Conservation (phyloP, 2,888 invertebrate genomes). For the Philereme vetulata region DNA sequence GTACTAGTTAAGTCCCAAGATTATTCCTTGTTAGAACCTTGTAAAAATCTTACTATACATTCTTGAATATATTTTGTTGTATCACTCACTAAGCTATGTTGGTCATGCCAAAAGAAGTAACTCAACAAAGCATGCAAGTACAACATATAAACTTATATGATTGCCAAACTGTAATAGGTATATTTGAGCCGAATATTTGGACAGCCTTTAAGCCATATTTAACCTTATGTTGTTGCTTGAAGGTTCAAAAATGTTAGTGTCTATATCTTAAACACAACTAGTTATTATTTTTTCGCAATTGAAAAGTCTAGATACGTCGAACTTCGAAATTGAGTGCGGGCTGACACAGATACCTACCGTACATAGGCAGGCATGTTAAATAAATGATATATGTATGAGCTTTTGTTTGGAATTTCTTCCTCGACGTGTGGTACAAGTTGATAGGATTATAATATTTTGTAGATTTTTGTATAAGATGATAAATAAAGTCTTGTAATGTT, state of each 20-base stretch:
- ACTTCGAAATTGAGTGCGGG: constrained; percentile 33
- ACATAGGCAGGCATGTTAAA: constrained; percentile 5
- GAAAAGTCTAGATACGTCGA: constrained; percentile 41
- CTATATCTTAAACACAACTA: constrained; percentile 30
- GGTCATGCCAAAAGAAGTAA: constrained; percentile 17
- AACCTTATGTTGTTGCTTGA: constrained; percentile 29
- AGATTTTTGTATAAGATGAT: no score
- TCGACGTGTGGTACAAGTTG: not conserved
- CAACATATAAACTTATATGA: constrained; percentile 38
- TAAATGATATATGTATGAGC: constrained; percentile 21
- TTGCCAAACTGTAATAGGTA: constrained; percentile 39
- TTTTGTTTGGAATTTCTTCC: constrained; percentile 21
- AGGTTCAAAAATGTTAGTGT: constrained; percentile 33
- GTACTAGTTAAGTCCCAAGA: not conserved
- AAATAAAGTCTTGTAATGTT: no score
- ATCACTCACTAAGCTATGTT: not conserved
- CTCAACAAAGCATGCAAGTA: constrained; percentile 37
- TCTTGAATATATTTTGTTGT: not conserved
- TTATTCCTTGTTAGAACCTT: not conserved
- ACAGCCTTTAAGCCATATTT: constrained; percentile 26
- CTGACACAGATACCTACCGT: constrained; percentile 30
- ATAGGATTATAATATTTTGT: not conserved
- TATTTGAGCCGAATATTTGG: constrained; percentile 37
- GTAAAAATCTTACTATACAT: constrained; percentile 1
- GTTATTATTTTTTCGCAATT: constrained; percentile 43